Base-by-base conservation (phyloP, 2,888 invertebrate species). In the Bombylius major region DNA sequence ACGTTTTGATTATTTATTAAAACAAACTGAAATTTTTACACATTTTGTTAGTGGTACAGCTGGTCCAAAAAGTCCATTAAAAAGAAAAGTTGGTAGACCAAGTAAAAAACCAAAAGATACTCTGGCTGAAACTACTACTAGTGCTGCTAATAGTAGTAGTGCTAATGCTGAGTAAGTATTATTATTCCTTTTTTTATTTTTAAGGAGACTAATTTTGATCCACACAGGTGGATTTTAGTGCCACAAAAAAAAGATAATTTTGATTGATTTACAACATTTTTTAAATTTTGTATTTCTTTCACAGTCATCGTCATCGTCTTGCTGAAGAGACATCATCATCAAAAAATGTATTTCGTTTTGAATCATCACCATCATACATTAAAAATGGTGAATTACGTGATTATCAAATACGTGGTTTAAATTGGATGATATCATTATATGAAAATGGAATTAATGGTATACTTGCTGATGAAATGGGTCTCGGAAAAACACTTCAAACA, bases 1-100 rank as follows among this genome's bases (percentile, higher is more conserved):
- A 71, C 80, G 98, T 62, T 98, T 99, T 75, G 97, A 97, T 65
- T 96, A 86, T 73, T 77, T 99, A 61, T 78, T 99, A n/a, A 89
- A 95, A 70, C 98, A 98, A 78, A 98, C 99, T 0, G 98, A 99
- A 72, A 91, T 98, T 65, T 99, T 98, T 73, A 91, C 96, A 5
- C 97, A 98, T 79, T 98, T 98, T 71, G 95, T 99, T 92, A 86
- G 87, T 64, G 84, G 83, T 62, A 85, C 86, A 67, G 79, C 79
- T 61, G 77, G 82, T 45, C 83, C 87, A 47, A 82, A 82, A 56
- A 87, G 87, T 66, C 89, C 93, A 3, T 80, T 89, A 3, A 94
- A 95, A 74, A 80, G 89, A 7, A 95, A 93, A 76, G 56, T 55
- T 11, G 93, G 92, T 4, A 80, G 93, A 65, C 93, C 88, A 4